Evolutionary conservation across 2,797 vertebrate genomes (phyloP), one percentile per base, ranked within the genome.

Genomic region (Centroberyx gerrardi): DNA sequence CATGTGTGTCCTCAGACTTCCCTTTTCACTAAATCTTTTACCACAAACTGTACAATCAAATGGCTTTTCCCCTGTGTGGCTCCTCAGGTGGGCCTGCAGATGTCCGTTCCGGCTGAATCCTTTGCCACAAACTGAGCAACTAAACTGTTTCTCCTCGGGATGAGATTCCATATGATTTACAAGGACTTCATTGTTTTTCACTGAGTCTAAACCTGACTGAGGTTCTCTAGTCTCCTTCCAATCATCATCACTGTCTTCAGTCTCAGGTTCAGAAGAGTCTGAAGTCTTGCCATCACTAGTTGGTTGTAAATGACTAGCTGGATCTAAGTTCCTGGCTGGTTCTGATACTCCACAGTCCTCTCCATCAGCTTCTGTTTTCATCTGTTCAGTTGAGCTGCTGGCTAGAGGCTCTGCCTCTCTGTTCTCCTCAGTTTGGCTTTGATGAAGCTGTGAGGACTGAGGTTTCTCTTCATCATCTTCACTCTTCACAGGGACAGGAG

Each of bases 381-480:
- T 22, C 22, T 22, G 22, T 22, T 22, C 22, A 27, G 51, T 10
- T 22, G 51, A 52, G 51, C 51, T 52, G 51, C 51, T 8, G n/a
- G n/a, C 5, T 27, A 2, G n/a, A 17, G 22, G n/a, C 51, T 52
- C 51, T 3, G n/a, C 22, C 22, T 22, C 22, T 22, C 22, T 22
- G 1, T 52, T 7, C 51, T 22, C 18, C 51, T 52, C 8, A 52
- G n/a, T 27, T 22, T 22, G n/a, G 22, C 51, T 52, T 9, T 8
- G 51, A 22, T 9, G 8, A 52, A 52, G 51, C 51, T 3, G 51
- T 1, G 51, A 14, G 7, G 51, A 52, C 18, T 52, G 3, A 27
- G 5, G n/a, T 8, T 61, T 4, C 42, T 78, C 60, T 18, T 72
- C 62, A 31, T 65, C 51, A 0, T 68, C 68, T 49, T 81, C 78